Percentiles rank a stretch among this genome's conserved stretches.
Conservation (phyloP, 2,888 invertebrate genomes). For the Scaptomyza caliginosa region DNA sequence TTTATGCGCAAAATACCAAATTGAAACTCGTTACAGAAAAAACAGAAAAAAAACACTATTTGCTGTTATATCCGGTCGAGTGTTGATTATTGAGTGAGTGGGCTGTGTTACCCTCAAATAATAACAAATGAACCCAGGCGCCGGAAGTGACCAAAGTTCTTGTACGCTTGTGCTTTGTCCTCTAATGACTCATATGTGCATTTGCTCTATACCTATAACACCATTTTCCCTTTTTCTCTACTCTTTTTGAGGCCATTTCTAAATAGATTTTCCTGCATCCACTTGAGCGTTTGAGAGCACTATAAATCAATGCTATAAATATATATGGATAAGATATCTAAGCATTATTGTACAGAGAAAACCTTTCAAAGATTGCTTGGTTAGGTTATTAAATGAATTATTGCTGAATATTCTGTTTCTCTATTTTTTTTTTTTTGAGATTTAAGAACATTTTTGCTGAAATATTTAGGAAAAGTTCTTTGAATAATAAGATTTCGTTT, state of each 20-base stretch:
- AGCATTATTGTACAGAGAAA: background rate
- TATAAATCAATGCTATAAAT: conserved; percentile 36
- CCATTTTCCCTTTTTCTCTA: background rate
- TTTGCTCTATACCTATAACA: background rate
- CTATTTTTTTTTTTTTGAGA: background rate
- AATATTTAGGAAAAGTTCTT: conserved; percentile 8
- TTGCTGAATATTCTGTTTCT: too few species aligned
- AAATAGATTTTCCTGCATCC: background rate
- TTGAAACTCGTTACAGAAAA: conserved; percentile 53
- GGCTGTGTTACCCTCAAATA: conserved; percentile 30
- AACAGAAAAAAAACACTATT: conserved; percentile 36
- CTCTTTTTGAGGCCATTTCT: background rate
- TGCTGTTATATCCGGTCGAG: conserved; percentile 60
- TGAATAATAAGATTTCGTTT: conserved; percentile 33
- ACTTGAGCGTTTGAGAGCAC: too few species aligned
- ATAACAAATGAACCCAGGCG: conserved; percentile 5
- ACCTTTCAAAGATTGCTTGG: background rate
- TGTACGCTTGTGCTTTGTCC: background rate
- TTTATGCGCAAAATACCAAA: conserved; percentile 59
- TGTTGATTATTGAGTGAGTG: conserved; percentile 39
- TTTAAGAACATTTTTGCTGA: conserved; percentile 8
- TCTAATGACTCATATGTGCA: conserved; percentile 10
- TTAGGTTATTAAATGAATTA: too few species aligned
- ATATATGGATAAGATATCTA: conserved; percentile 35
- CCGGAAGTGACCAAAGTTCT: conserved; percentile 27